Percentiles rank a stretch among this genome's conserved stretches.
These are phyloP conservation scores for Neoitamus cyanurus DNA, from an alignment of 2,888 invertebrate genomes.

Conservation along the genomic window DNA sequence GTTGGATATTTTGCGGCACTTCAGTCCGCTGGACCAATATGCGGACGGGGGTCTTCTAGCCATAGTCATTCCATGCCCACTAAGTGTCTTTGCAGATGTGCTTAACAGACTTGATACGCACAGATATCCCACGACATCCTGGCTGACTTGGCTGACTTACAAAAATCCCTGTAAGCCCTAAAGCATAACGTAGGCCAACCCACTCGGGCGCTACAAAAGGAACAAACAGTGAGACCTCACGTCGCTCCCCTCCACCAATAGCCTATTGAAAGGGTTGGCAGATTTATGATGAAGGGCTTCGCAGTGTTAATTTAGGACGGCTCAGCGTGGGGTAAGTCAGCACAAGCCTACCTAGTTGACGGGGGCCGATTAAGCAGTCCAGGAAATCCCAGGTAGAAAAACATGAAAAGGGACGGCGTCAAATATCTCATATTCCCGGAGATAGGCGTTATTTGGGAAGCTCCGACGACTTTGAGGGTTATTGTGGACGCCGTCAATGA, in stretches of 20 bases:
- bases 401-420: slow-evolving; percentile 22
- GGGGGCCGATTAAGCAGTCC: not conserved
- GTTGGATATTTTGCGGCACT: not conserved
- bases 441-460: slow-evolving; percentile 2
- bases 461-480: not conserved
- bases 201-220: not conserved
- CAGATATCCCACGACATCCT: not conserved
- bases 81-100: slow-evolving; percentile 33
- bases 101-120: slow-evolving; percentile 3
- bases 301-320: slow-evolving; percentile 18
- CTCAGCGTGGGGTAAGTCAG: not conserved
- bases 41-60: not conserved
- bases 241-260: not conserved
- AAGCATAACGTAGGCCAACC: not conserved
- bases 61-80: slow-evolving; percentile 2
- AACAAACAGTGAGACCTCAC: not conserved
- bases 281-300: slow-evolving; percentile 38
- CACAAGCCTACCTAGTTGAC: not conserved
- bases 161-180: not conserved
- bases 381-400: not conserved
- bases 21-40: not conserved
- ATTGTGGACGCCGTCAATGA: not conserved
- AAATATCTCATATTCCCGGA: slow-evolving; percentile 23
- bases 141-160: not conserved
- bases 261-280: slow-evolving; percentile 35